Percentiles rank a stretch among this genome's conserved stretches.
Evolutionary conservation across 2,888 invertebrate genomes (phyloP).

Genomic region (Acronicta aceris): DNA sequence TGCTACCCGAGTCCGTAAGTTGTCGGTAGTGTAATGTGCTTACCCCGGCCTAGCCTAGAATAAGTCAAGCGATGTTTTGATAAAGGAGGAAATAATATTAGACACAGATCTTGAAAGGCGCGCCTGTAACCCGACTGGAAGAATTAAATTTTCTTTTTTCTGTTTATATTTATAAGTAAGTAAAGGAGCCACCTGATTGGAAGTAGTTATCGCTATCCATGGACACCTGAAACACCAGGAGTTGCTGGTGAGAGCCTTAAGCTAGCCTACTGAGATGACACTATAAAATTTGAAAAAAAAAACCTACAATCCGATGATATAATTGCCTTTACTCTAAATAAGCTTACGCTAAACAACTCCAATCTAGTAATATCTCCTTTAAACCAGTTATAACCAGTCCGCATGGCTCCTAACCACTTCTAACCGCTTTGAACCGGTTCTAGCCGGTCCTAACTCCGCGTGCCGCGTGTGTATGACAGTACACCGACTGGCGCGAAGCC

Average conservation of each 20-base stretch:
- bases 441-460: constrained; percentile 40
- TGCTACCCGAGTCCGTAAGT: constrained; percentile 34
- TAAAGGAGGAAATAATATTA: constrained; percentile 60
- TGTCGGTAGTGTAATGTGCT: constrained; percentile 52
- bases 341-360: background rate
- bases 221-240: too few species aligned
- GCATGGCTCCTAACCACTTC: constrained; percentile 33
- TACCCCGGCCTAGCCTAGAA: constrained; percentile 44
- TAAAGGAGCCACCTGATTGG: too few species aligned
- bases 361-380: constrained; percentile 5
- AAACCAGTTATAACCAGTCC: constrained; percentile 12
- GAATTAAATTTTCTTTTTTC: too few species aligned
- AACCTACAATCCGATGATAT: too few species aligned
- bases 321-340: background rate
- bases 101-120: constrained; percentile 24
- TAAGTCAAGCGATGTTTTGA: constrained; percentile 55
- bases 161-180: too few species aligned
- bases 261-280: too few species aligned
- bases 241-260: too few species aligned
- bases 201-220: too few species aligned
- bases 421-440: constrained; percentile 33
- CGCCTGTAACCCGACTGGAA: constrained; percentile 11
- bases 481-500: constrained; percentile 47
- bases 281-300: too few species aligned
- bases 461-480: constrained; percentile 57